Base-by-base conservation (phyloP, 1,140 invertebrate species). In the Drosophila mayri region DNA sequence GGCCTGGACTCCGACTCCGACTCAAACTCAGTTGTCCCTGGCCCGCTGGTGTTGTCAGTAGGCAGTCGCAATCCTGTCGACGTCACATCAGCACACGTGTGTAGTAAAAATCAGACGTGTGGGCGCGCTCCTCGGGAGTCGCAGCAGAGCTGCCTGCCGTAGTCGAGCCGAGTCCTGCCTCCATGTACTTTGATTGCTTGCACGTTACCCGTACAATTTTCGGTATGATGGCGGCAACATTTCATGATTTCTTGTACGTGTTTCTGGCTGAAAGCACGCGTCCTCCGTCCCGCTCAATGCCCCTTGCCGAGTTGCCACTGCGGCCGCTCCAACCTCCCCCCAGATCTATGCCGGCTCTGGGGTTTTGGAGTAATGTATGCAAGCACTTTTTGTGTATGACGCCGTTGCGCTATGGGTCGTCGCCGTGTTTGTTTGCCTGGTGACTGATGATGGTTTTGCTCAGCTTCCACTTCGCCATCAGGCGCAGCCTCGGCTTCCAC, bases 161-260 rank as follows among this genome's bases (percentile, higher is more conserved):
- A 55, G 57, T 46, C 44, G 43, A 40, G 60, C 47, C 65, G 54
- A 60, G 79, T 44, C 47, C 44, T 64, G 64, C 44, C 67, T 73
- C 70, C 77, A 79, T 91, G 72, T 74, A 65, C 88, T 88, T 91
- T 91, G 88, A 91, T 91, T 91, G 88, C 83, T 79, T 84, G 88
- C 88, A 91, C 88, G 88, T 91, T 91, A 79, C 84, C 84, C 86
- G 81, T 88, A 88, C 84, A 88, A 88, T 91, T 91, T 87, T 91
- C 81, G 85, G 84, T 84, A 88, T 88, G 84, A 88, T 88, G 88
- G 82, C 81, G 81, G 88, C 88, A 91, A 91, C 88, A 91, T 91
- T 91, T 91, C 88, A 91, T 91, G 88, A 91, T 91, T 91, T 91
- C 84, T 77, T 59, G 79, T 91, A 91, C 88, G 88, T 91, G 88